Base-by-base conservation (phyloP, 2,888 invertebrate genomes). In the Eubasilissa splendida region DNA sequence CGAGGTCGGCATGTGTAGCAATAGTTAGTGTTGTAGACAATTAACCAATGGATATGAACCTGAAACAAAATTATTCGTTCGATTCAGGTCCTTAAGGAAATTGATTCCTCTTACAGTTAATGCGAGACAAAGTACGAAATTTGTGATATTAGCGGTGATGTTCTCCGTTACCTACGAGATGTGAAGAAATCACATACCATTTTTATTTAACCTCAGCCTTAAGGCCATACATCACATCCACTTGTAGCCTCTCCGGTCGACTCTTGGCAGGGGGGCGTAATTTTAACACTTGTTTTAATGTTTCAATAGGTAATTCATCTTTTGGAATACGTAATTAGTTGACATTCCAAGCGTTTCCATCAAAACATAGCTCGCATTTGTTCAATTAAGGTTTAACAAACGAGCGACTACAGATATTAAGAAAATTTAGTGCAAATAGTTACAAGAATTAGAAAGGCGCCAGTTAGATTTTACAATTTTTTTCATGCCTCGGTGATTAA, bases 121-220 rank as follows among this genome's bases (percentile, higher is more conserved):
- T 53, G 56, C 56, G 71, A 73, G 71, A 73, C 71, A 73, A 73
- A 73, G 58, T 73, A 73, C 56, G 42, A 73, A 73, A 73, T 56
- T 73, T 58, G 71, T 56, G 58, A 73, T 73, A 73, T 73, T 73
- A 73, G 33, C 22, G 58, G 58, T 73, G 56, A 73, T 73, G 22
- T 73, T 31, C 71, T 54, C 53, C 14, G 56, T 50, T 50, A 68
- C 22, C 31, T 22, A 22, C 54, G 14, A 54, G 71, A 71, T 53
- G 22, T 10, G 60, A 12, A 50, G 59, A 52, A 60, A 22, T 75
- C 52, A 22, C 75, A 59, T 59, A 22, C 59, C 31, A 60, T 31
- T 60, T 76, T 65, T 65, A 65, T 65, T 76, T 76, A 63, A 76
- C 76, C 76, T 76, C 33, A 31, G 65, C 65, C 76, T 76, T 22